phyloP scores from a whole-genome alignment of 2,888 invertebrate genomes.

The Eledona agricola region DNA sequence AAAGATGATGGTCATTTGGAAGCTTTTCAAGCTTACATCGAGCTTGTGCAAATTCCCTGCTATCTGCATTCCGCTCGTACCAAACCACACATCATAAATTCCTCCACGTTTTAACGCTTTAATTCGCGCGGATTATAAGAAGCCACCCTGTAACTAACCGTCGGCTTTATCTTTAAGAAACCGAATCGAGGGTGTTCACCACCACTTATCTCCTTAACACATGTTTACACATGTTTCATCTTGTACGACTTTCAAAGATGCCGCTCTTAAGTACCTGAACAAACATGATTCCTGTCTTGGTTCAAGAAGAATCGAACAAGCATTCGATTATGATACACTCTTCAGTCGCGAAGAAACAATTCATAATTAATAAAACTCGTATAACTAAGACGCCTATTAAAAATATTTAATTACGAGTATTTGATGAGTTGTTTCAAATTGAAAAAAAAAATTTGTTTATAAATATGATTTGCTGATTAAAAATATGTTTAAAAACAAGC shows the following conservation, averaged over 20 bases:
- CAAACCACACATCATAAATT: conserved; percentile 19
- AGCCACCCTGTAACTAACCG: conserved; percentile 2
- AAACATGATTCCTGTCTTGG: conserved; percentile 43
- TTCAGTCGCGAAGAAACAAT: no score
- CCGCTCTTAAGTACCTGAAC: conserved; percentile 48
- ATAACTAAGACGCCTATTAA: no score
- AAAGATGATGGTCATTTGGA: conserved; percentile 59
- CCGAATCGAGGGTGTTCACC: conserved; percentile 37
- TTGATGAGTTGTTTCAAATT: no score
- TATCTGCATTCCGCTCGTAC: conserved; percentile 31
- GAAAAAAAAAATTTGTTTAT: no score
- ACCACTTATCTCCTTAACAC: conserved; percentile 49
- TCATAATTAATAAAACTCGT: no score
- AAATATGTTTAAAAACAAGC: no score
- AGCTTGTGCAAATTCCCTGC: conserved; percentile 35
- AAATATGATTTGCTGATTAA: no score
- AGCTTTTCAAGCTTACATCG: conserved; percentile 51
- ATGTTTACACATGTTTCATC: conserved; percentile 48
- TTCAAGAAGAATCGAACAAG: no score
- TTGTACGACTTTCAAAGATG: conserved; percentile 43
- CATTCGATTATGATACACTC: no score
- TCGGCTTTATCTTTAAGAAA: conserved; percentile 12
- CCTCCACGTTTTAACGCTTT: neutral
- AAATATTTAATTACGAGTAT: no score
- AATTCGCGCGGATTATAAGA: conserved; percentile 1